Conservation (phyloP, 2,113 vertebrate genomes). For the Ginglymostoma cirratum region DNA sequence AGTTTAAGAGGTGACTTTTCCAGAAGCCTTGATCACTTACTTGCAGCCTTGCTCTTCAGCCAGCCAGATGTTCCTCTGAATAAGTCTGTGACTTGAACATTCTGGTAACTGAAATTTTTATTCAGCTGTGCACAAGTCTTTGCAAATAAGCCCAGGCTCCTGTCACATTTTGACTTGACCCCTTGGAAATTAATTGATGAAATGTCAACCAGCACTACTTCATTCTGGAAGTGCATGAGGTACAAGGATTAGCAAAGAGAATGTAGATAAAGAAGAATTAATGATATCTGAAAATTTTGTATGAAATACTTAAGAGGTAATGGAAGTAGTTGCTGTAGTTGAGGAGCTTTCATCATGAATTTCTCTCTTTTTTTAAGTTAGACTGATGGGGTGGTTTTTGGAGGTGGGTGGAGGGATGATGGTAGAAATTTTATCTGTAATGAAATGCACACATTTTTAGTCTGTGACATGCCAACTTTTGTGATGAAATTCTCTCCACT, state of each 20-base stretch:
- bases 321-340: not conserved
- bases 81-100: not conserved
- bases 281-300: not conserved
- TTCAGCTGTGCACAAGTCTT: not conserved
- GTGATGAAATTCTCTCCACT: not conserved
- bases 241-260: not conserved
- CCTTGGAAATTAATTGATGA: not conserved
- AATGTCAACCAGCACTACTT: not conserved
- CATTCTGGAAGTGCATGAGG: not conserved
- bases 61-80: not conserved
- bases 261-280: not conserved
- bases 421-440: not conserved
- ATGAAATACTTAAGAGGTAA: not conserved
- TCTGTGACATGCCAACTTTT: not conserved
- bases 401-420: too few relatives aligned
- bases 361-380: not conserved
- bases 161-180: not conserved
- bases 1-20: not conserved
- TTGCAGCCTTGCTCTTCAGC: not conserved
- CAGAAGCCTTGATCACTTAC: not conserved
- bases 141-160: not conserved
- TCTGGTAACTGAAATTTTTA: not conserved
- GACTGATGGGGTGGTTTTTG: not conserved
- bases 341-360: not conserved
- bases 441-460: not conserved